Base-by-base conservation (phyloP, 2,888 invertebrate species). In the Chymomyza caudatula region DNA sequence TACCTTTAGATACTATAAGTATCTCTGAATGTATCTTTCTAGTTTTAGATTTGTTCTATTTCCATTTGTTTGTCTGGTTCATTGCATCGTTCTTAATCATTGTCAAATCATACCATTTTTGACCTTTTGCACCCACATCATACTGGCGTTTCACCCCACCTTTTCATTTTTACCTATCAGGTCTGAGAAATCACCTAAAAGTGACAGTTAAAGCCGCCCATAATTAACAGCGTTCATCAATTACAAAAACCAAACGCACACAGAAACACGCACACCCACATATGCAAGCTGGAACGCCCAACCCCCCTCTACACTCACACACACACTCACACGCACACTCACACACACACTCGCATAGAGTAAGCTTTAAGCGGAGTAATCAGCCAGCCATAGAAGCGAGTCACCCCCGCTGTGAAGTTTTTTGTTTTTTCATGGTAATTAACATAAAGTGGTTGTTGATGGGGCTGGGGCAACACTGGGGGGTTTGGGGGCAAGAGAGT, bases 171-270 rank as follows among this genome's bases (percentile, higher is more conserved):
- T 58, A 23, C 6, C 60, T 69, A 43, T 42, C 54, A 56, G 58
- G 56, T 53, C 59, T 72, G 66, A 42, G 19, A 74, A 74, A 74
- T 71, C 49, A 56, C 53, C 63, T 57, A 44, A 63, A 63, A 67
- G 66, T 74, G 77, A 77, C 77, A 77, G 67, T 69, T 59, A 65
- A 73, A 77, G 77, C 79, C 74, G 56, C 37, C 52, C 66, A 69
- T 77, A 77, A 79, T 79, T 77, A 77, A 79, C 65, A 65, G 69
- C 65, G 62, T 68, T 68, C 77, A 77, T 77, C 77, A 77, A 72
- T 76, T 76, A 76, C 75, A 70, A 15, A 19, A 20, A 20, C 51
- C 51, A 51, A 19, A 53, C 15, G n/a, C 53, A 53, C 51, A 17
- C 22, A 51, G 20, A 20, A 13, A 51, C 51, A 15, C 65, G 44